These are phyloP conservation scores for Patiria miniata DNA, from an alignment of 35 echinoderm and acorn worm genomes.

Conservation along the genomic window DNA sequence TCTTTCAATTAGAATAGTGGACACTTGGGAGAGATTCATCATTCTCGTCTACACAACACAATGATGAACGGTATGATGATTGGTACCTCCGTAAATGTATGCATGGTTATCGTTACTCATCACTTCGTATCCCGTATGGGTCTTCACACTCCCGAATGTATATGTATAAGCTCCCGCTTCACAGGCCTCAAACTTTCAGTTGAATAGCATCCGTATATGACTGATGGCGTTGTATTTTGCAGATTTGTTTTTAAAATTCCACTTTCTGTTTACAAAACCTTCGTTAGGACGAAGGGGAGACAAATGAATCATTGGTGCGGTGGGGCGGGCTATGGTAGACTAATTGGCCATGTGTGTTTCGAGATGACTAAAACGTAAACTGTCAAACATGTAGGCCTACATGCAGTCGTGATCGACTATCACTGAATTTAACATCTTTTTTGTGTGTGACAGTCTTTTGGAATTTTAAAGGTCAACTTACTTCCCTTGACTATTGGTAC, in stretches of 20 bases:
- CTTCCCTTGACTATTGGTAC: neutral
- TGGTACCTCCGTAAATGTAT: neutral
- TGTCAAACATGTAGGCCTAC: neutral
- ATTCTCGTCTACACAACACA: no score
- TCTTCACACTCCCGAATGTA: neutral
- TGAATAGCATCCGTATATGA: neutral
- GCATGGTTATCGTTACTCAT: neutral
- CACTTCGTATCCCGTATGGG: neutral
- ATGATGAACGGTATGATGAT: no score
- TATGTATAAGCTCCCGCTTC: neutral
- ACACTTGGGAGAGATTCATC: no score
- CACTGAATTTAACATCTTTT: neutral
- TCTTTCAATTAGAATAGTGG: no score
- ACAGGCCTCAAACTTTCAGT: neutral
- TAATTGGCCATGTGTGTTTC: neutral
- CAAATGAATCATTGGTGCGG: neutral
- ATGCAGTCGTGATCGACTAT: neutral
- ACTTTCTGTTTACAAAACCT: slow-evolving; percentile 7
- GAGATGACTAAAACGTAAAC: neutral
- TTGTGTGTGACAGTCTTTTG: no score
- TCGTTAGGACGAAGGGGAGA: neutral
- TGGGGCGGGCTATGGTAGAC: neutral
- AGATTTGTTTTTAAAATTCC: neutral
- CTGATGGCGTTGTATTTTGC: neutral
- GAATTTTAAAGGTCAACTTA: neutral